Conservation (phyloP, 2,888 invertebrate species). For the Nemoura dubitans region DNA sequence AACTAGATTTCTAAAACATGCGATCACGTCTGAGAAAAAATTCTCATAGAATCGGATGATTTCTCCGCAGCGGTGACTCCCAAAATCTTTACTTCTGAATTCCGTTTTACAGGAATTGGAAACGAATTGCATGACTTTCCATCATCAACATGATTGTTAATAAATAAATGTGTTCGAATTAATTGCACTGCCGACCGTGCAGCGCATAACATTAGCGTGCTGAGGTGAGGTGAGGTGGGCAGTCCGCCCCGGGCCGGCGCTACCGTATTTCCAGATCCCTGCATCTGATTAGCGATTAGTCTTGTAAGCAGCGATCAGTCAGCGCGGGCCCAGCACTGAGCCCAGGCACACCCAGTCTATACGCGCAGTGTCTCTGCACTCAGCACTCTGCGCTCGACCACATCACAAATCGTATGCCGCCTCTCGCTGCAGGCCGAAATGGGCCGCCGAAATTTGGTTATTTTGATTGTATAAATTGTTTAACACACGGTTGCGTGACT, state of each 20-base stretch:
- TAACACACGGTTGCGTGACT: conserved; percentile 24
- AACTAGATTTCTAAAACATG: not conserved
- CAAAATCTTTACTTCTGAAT: not conserved
- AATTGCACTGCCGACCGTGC: not conserved
- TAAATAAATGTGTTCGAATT: conserved; percentile 4
- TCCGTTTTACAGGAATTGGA: not conserved
- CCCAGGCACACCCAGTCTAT: conserved; percentile 16
- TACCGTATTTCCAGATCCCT: conserved; percentile 36
- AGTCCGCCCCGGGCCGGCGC: conserved; percentile 14
- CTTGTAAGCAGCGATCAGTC: conserved; percentile 32
- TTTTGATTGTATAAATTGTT: conserved; percentile 42
- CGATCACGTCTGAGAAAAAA: not conserved
- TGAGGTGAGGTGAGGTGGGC: not conserved
- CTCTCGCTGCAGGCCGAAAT: not conserved
- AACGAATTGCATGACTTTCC: not conserved
- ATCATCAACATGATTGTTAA: conserved; percentile 12
- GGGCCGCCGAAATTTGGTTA: conserved; percentile 19
- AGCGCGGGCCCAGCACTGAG: not conserved
- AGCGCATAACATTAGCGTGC: conserved; percentile 1
- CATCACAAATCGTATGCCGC: conserved; percentile 12
- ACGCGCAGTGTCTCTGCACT: not conserved
- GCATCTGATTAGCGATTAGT: not conserved
- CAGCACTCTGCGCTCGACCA: not conserved
- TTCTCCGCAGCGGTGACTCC: not conserved
- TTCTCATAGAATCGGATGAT: not conserved